These are phyloP conservation scores for Apus apus DNA, from an alignment of 2,113 vertebrate species.

Conservation along the genomic window DNA sequence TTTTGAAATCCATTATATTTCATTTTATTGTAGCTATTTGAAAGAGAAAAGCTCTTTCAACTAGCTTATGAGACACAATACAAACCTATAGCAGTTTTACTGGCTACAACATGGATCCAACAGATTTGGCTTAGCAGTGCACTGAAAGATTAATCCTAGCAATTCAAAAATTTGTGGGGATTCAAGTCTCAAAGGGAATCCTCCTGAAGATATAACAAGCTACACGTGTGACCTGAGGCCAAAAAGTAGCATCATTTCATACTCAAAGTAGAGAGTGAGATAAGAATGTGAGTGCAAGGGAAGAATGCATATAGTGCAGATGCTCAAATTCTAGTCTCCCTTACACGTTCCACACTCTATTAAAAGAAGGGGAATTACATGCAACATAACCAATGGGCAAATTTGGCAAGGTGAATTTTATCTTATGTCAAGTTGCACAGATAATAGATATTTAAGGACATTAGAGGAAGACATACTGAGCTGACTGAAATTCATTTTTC, in stretches of 20 bases:
- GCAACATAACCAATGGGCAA: neutral
- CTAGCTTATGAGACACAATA: neutral
- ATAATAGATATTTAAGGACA: neutral
- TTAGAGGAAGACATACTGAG: neutral
- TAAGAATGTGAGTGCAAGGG: neutral
- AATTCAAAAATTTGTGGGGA: neutral
- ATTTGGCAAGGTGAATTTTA: neutral
- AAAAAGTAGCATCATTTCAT: neutral
- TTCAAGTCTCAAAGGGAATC: slow-evolving; percentile 4
- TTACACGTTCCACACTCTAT: neutral
- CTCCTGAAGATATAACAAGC: neutral
- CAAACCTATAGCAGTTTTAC: neutral
- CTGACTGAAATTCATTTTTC: neutral
- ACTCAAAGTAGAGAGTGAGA: neutral
- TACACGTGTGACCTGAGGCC: slow-evolving; percentile 10
- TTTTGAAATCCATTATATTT: neutral
- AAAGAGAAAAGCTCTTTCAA: neutral
- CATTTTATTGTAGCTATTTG: neutral
- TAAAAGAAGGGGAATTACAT: neutral
- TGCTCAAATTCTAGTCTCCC: neutral
- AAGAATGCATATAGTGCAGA: neutral
- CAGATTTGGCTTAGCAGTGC: neutral
- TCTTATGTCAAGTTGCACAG: neutral
- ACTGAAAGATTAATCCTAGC: slow-evolving; percentile 21
- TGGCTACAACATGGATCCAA: neutral